A percentile compares a stretch with the other conserved stretches of the same genome.
These are phyloP conservation scores for Crocodylus rhombifer DNA, from an alignment of 2,797 vertebrate genomes.

Conservation along the genomic window DNA sequence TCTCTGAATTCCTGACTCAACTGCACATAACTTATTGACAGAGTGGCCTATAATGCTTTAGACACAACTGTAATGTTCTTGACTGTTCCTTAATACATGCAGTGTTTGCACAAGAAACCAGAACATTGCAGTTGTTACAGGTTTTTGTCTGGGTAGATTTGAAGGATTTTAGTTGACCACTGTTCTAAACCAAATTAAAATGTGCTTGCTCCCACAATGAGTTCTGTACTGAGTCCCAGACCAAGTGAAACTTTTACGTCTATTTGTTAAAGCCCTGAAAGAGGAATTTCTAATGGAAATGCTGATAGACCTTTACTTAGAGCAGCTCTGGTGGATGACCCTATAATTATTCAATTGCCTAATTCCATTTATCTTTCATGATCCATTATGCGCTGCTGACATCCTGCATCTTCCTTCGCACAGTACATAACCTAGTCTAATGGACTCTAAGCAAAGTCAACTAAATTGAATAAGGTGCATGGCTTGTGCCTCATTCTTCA, in stretches of 20 bases:
- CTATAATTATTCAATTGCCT: slow-evolving; percentile 58
- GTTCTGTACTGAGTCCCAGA: not conserved
- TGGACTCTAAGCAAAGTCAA: slow-evolving; percentile 60
- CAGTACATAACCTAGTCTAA: slow-evolving; percentile 42
- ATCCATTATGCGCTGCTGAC: slow-evolving; percentile 45
- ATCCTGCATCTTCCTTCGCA: slow-evolving; percentile 23
- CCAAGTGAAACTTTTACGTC: slow-evolving; percentile 9
- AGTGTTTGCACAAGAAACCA: not conserved
- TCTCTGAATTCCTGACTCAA: accelerated
- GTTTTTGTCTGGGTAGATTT: not conserved
- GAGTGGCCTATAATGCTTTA: not conserved
- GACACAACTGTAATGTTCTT: not conserved
- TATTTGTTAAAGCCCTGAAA: slow-evolving; percentile 1
- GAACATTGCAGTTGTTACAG: not conserved
- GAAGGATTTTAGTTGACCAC: not conserved
- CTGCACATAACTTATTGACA: accelerated
- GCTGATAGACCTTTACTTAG: slow-evolving; percentile 43
- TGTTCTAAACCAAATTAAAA: not conserved
- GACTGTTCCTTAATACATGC: accelerated
- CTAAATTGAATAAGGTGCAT: slow-evolving; percentile 7
- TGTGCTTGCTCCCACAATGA: accelerated
- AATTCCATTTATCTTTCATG: slow-evolving; percentile 61
- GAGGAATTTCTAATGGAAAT: slow-evolving; percentile 65
- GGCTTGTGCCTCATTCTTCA: slow-evolving; percentile 40
- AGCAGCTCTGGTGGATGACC: slow-evolving; percentile 4